These are phyloP conservation scores for Pteromalus puparum DNA, from an alignment of 1,140 invertebrate genomes.

Conservation along the genomic window DNA sequence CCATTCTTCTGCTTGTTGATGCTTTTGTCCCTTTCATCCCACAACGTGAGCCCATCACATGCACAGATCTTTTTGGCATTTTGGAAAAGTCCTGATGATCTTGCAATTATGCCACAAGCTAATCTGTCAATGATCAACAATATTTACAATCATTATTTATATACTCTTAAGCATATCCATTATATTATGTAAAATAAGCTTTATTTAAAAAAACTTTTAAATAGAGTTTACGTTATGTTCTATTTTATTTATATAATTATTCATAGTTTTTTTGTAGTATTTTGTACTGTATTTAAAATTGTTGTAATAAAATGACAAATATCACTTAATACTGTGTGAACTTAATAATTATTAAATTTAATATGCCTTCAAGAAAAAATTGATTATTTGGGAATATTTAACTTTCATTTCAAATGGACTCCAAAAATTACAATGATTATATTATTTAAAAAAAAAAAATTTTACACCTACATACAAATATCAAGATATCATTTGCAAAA, in stretches of 20 bases:
- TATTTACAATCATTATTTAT: not conserved
- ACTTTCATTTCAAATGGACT: too few species aligned
- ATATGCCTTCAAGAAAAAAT: too few species aligned
- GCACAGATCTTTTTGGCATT: conserved; percentile 82
- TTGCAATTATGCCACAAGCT: conserved; percentile 82
- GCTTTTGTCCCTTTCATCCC: conserved; percentile 78
- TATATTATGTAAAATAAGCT: not conserved
- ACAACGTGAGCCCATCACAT: conserved; percentile 81
- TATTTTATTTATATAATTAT: not conserved
- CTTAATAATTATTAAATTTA: too few species aligned
- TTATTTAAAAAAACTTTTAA: not conserved
- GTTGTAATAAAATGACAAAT: too few species aligned
- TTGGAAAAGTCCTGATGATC: conserved; percentile 81
- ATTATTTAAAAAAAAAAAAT: too few species aligned
- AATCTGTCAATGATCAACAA: conserved; percentile 68
- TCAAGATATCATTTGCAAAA: too few species aligned
- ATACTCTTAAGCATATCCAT: not conserved
- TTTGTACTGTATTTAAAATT: not conserved
- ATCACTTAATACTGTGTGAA: too few species aligned
- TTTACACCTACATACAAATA: too few species aligned
- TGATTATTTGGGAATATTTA: too few species aligned
- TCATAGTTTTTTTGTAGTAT: not conserved
- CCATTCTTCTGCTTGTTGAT: conserved; percentile 52
- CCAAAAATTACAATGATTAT: too few species aligned
- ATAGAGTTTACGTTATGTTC: too few species aligned